Percentiles rank a stretch among this genome's conserved stretches.
These are phyloP conservation scores for Coptodon rendalli DNA, from an alignment of 2,113 vertebrate species.

Conservation along the genomic window DNA sequence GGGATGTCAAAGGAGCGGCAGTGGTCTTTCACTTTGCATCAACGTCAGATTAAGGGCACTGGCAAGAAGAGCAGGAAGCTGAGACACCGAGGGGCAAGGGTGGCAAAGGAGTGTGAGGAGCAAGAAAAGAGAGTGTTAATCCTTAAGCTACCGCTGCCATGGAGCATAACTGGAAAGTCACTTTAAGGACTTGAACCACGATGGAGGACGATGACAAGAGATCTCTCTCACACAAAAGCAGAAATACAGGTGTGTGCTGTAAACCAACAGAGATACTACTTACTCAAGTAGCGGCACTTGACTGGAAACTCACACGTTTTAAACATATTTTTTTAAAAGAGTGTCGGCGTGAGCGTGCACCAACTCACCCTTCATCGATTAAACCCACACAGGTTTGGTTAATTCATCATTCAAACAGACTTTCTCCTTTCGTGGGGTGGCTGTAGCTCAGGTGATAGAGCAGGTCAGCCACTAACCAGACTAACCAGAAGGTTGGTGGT, in stretches of 20 bases:
- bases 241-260: neutral
- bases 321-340: neutral
- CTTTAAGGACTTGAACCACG: neutral
- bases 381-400: neutral
- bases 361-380: neutral
- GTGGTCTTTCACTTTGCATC: slow-evolving; percentile 62
- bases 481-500: neutral
- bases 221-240: neutral
- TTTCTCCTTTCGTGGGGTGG: neutral
- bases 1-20: slow-evolving; percentile 50
- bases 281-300: neutral
- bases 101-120: slow-evolving; percentile 30
- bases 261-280: neutral
- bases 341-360: rapidly evolving
- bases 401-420: neutral
- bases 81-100: slow-evolving; percentile 27
- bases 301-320: neutral
- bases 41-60: slow-evolving; percentile 51
- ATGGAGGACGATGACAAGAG: neutral
- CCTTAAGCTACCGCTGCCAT: slow-evolving; percentile 24
- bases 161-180: neutral
- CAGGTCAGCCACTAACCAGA: neutral
- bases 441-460: neutral
- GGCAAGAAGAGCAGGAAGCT: slow-evolving; percentile 18
- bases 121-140: slow-evolving; percentile 32